Base-by-base conservation (phyloP, 2,113 vertebrate species). In the Vanacampus margaritifer region DNA sequence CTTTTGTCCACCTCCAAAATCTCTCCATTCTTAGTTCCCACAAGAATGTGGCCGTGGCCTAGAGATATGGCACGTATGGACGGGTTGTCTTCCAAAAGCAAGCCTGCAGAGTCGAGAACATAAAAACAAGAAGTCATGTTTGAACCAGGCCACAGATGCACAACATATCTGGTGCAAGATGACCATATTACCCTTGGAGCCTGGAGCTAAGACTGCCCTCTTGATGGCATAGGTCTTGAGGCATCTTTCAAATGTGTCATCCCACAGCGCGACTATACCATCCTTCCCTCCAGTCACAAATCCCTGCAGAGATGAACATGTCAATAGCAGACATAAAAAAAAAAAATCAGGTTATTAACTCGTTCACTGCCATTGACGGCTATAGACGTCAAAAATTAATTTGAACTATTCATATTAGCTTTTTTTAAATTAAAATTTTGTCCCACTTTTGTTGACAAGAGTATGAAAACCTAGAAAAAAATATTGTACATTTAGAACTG, bases 21-120 rank as follows among this genome's bases (percentile, higher is more conserved):
- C 91, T 99, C 97, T 19, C 97, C 97, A 23, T 99, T 99, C 87
- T 98, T 98, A 62, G 97, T 99, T 64, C 97, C 97, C 81, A 98
- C 95, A 68, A 99, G 92, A 84, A 99, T 96, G 90, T 98, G 94
- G 79, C 97, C 97, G 43, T 99, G 97, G 84, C 97, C 97, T 82
- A 98, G 89, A 0, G 97, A 97, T 93, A 99, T 98, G 94, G 97
- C 96, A 94, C 97, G 96, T 86, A 99, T 97, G 70, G 97, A 99
- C 56, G 97, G 97, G 84, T 99, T 98, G 87, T 99, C 97, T 92
- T 99, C 97, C 78, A 99, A 84, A 54, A 99, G 94, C 76, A 99
- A 91, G 87, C 97, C 97, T 99, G 86, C 17, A 74, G 28, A 74
- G 39, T 56, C 0, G 0, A 64, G 41, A 59, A 70, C 65, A 79